Conservation (phyloP, 2,797 vertebrate species). For the Dendrocincla fuliginosa region DNA sequence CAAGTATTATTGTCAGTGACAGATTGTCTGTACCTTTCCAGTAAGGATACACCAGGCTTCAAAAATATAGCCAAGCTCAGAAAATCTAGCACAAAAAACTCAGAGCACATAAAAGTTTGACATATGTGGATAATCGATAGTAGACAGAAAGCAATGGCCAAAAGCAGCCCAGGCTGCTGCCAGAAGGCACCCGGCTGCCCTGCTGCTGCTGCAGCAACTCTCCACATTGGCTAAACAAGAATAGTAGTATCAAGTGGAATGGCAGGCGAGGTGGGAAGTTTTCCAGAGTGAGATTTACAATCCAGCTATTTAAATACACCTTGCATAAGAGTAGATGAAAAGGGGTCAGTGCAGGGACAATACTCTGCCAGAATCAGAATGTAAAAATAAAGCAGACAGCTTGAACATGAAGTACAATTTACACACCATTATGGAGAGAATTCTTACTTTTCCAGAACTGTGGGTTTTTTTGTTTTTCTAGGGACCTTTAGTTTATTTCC, state of each 20-base stretch:
- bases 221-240: background rate
- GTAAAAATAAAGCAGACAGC: background rate
- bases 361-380: background rate
- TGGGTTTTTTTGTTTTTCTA: background rate
- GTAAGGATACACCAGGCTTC: background rate
- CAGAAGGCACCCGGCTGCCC: background rate
- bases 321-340: conserved; percentile 33
- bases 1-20: background rate
- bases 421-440: background rate
- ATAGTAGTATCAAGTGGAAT: background rate
- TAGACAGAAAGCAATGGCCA: conserved; percentile 3
- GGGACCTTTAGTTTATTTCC: background rate
- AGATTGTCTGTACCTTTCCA: background rate
- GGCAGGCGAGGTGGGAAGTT: background rate
- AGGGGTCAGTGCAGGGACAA: conserved; percentile 32
- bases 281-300: conserved; percentile 27
- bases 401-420: background rate
- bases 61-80: background rate
- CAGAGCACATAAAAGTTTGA: background rate
- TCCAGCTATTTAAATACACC: conserved; percentile 44
- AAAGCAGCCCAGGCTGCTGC: conserved; percentile 4
- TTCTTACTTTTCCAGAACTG: background rate
- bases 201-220: background rate
- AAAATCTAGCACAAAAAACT: background rate
- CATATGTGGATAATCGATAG: background rate